phyloP scores from a whole-genome alignment of 2,113 vertebrate species.

The Myiozetetes cayanensis region DNA sequence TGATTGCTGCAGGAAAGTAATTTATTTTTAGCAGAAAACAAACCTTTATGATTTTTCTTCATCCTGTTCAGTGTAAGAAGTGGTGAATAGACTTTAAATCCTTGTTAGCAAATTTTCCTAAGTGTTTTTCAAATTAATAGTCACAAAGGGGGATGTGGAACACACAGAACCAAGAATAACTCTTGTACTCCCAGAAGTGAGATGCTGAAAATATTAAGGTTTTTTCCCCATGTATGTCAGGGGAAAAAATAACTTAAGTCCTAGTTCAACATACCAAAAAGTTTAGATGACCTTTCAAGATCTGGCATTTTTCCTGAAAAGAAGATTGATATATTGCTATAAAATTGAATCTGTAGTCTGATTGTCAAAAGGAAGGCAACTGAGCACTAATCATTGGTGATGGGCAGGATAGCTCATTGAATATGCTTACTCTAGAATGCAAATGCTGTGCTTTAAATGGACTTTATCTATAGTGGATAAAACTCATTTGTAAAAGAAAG shows the following conservation, averaged over 20 bases:
- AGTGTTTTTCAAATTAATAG: background rate
- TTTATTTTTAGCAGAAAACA: conserved; percentile 10
- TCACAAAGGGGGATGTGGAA: background rate
- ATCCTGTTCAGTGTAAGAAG: background rate
- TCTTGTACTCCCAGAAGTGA: background rate
- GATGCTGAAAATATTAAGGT: background rate
- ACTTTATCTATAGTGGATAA: background rate
- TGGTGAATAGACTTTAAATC: background rate
- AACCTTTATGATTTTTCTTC: background rate
- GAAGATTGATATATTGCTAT: background rate
- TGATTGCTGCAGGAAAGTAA: background rate
- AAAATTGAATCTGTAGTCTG: background rate
- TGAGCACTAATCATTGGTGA: background rate
- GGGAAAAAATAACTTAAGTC: background rate
- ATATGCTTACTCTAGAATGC: background rate
- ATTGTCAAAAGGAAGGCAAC: background rate
- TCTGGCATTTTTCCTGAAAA: background rate
- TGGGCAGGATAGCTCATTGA: background rate
- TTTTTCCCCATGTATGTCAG: background rate
- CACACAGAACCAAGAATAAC: background rate
- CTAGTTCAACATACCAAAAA: background rate
- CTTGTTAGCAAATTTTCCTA: conserved; percentile 9
- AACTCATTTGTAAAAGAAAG: background rate
- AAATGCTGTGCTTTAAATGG: background rate
- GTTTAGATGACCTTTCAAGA: background rate